A percentile compares a stretch with the other conserved stretches of the same genome.
Conservation (phyloP, 1,140 invertebrate species). For the Megalonaias nervosa region DNA sequence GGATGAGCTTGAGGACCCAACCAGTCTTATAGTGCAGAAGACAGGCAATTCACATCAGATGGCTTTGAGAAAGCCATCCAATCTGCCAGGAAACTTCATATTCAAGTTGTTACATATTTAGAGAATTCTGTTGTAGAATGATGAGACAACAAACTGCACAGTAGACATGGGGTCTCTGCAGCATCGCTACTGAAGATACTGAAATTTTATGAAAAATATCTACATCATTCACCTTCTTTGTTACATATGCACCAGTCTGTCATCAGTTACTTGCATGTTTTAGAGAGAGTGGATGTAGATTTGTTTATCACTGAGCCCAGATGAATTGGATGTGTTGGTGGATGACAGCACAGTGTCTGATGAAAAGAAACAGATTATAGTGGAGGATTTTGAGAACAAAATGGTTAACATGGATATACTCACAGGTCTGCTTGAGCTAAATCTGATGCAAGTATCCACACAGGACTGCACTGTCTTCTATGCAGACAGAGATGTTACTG, state of each 20-base stretch:
- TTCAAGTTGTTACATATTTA: neutral
- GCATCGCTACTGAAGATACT: neutral
- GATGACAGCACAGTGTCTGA: too few relatives aligned
- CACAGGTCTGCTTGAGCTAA: too few relatives aligned
- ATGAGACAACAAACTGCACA: neutral
- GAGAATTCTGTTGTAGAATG: slow-evolving; percentile 8
- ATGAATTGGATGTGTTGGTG: too few relatives aligned
- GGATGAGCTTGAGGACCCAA: neutral
- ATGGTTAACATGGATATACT: too few relatives aligned
- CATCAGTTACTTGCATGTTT: neutral
- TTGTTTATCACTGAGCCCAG: neutral
- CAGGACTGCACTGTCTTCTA: too few relatives aligned
- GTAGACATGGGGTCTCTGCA: neutral
- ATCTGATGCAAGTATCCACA: too few relatives aligned
- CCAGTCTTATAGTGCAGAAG: neutral
- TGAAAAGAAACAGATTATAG: too few relatives aligned
- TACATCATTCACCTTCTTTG: slow-evolving; percentile 2
- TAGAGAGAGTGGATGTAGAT: neutral
- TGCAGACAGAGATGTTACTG: too few relatives aligned
- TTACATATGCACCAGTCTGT: neutral
- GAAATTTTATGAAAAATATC: neutral
- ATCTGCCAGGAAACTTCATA: neutral
- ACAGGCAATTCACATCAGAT: neutral
- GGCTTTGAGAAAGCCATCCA: neutral
- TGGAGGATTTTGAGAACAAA: too few relatives aligned